These are phyloP conservation scores for Cistogaster globosa DNA, from an alignment of 2,888 invertebrate species.

Conservation along the genomic window DNA sequence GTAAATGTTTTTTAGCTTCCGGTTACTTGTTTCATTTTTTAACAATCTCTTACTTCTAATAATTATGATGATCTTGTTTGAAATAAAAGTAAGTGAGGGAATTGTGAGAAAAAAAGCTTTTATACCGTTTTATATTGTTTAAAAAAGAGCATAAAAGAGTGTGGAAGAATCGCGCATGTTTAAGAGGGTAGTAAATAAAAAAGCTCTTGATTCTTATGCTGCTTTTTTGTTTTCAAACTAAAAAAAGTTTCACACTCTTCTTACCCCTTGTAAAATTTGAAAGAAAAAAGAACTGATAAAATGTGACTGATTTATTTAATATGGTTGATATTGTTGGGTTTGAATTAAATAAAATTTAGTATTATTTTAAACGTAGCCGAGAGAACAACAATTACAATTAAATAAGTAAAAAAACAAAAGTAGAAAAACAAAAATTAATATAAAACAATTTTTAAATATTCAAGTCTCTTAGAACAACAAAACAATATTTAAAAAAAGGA, in stretches of 20 bases:
- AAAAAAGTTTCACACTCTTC: slow-evolving; percentile 17
- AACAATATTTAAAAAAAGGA: slow-evolving; percentile 23
- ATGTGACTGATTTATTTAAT: slow-evolving; percentile 24
- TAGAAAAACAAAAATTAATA: not conserved
- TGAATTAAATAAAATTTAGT: slow-evolving; percentile 54
- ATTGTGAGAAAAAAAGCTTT: slow-evolving; percentile 37
- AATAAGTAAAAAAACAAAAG: slow-evolving; percentile 15
- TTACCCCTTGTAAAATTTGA: slow-evolving; percentile 20
- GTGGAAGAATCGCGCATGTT: slow-evolving; percentile 18
- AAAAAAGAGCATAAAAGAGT: slow-evolving; percentile 7
- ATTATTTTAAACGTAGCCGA: slow-evolving; percentile 60
- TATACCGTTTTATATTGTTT: not conserved
- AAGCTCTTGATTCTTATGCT: slow-evolving; percentile 42
- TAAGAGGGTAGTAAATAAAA: slow-evolving; percentile 54
- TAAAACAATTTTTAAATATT: not conserved
- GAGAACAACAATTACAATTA: slow-evolving; percentile 42
- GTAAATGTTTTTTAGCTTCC: slow-evolving; percentile 49
- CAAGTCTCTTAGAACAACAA: not conserved
- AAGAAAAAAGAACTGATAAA: not conserved
- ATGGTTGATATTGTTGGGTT: slow-evolving; percentile 32
- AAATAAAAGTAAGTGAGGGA: not conserved
- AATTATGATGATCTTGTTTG: slow-evolving; percentile 9
- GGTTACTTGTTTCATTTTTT: slow-evolving; percentile 50
- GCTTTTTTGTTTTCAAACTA: not conserved
- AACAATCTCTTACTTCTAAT: slow-evolving; percentile 2